Base-by-base conservation (phyloP, 2,113 vertebrate species). In the Chionomys nivalis region DNA sequence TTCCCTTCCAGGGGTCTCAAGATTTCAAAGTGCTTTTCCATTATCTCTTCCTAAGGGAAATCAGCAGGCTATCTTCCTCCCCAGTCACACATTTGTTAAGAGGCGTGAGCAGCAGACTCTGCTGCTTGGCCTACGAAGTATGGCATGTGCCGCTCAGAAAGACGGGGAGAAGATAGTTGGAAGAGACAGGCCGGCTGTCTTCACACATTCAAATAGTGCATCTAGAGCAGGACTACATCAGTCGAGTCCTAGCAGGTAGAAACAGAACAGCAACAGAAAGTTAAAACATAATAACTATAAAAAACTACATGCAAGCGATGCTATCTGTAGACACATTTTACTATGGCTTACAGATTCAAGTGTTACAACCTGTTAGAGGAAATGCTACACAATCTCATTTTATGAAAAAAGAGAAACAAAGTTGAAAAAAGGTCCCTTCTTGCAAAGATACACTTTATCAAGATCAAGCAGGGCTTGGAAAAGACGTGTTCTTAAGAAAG, bases 381-480 rank as follows among this genome's bases (percentile, higher is more conserved):
- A 52, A 70, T 26, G 76, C 17, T 72, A 7, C 31, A 72, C 24
- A 3, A 87, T 75, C 47, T 95, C 31, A 36, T 93, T 90, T 75
- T 79, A 88, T n/a, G 47, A 83, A 87, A 93, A 94, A 94, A 63
- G 85, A 24, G 86, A 82, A 79, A 23, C 73, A 89, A 91, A 76
- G 23, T 11, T 93, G 66, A 91, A 79, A 28, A 85, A 86, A 94
- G 91, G 47, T 47, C 26, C 49, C 70, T 78, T n/a, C 78, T 16
- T 66, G 83, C n/a, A 87, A 83, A 63, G 81, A 28, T 63, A 63
- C n/a, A 63, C 23, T 63, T 63, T 63, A 63, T 93, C 79, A 68
- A 92, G 89, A 13, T 91, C 28, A 94, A 49, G 2, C 66, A 94
- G 28, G 19, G 19, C 90, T 81, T 36, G 78, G 9, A 70, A 55